phyloP scores from a whole-genome alignment of 2,113 vertebrate species.

The Chamaetylas fuelleborni region DNA sequence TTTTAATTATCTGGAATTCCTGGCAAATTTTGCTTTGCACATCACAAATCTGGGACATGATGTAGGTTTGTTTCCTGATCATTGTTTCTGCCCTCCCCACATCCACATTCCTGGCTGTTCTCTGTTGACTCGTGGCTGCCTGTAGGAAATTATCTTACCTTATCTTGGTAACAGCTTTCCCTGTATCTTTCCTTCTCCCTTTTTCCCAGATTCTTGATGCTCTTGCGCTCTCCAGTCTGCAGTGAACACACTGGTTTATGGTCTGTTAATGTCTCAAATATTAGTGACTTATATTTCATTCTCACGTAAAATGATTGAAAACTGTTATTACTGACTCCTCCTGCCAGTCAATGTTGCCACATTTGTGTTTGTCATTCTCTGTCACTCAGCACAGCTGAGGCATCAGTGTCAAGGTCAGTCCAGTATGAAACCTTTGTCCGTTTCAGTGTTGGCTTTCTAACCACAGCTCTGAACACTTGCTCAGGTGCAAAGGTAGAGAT shows the following conservation, averaged over 20 bases:
- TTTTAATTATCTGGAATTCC: neutral
- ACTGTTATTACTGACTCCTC: neutral
- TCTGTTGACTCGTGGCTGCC: neutral
- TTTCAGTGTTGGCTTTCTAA: neutral
- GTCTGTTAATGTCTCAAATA: neutral
- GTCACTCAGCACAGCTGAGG: neutral
- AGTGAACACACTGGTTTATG: neutral
- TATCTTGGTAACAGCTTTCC: neutral
- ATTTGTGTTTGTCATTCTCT: neutral
- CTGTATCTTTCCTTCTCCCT: neutral
- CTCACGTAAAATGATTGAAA: neutral
- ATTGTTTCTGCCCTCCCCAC: neutral
- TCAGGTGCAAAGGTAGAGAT: neutral
- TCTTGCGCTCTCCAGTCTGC: neutral
- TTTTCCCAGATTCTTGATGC: neutral
- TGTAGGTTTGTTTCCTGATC: neutral
- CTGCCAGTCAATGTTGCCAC: neutral
- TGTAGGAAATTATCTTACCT: neutral
- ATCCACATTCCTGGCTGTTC: neutral
- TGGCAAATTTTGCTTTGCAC: neutral
- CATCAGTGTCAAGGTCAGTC: accelerated
- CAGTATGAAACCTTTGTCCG: accelerated
- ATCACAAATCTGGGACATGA: neutral
- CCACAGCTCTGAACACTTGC: neutral
- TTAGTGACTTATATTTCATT: neutral